Percentiles rank a stretch among this genome's conserved stretches.
phyloP scores from a whole-genome alignment of 2,113 vertebrate species.

The Archocentrus centrarchus region DNA sequence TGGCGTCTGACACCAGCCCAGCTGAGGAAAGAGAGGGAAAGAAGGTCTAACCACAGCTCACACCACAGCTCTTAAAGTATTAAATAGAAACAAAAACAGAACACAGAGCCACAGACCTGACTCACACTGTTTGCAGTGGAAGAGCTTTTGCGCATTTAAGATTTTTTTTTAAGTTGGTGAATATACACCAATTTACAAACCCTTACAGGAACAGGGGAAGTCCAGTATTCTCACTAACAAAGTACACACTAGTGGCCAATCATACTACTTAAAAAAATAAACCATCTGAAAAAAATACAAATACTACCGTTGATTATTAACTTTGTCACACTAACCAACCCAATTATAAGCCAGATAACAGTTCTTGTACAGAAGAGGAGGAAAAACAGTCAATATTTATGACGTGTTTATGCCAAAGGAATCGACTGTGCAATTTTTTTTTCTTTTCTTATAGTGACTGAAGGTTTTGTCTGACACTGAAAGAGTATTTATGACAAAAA shows the following conservation, averaged over 20 bases:
- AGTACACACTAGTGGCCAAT: background rate
- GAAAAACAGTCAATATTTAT: background rate
- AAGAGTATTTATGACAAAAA: background rate
- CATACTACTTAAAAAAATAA: background rate
- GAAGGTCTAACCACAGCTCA: background rate
- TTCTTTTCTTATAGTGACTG: background rate
- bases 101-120: background rate
- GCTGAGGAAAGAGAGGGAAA: conserved; percentile 34
- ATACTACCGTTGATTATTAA: background rate
- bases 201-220: background rate
- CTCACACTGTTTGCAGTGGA: background rate
- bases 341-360: background rate
- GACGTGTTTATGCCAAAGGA: background rate
- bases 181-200: background rate
- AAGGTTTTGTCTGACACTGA: background rate
- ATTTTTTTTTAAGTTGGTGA: background rate
- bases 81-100: background rate
- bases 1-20: conserved; percentile 79
- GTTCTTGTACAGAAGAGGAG: too few relatives aligned
- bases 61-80: background rate
- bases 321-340: background rate
- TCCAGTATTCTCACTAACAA: background rate
- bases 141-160: background rate
- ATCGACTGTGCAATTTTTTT: background rate
- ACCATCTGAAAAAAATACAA: background rate